These are phyloP conservation scores for Condylura cristata DNA, from an alignment of 2,113 vertebrate genomes.

Conservation along the genomic window DNA sequence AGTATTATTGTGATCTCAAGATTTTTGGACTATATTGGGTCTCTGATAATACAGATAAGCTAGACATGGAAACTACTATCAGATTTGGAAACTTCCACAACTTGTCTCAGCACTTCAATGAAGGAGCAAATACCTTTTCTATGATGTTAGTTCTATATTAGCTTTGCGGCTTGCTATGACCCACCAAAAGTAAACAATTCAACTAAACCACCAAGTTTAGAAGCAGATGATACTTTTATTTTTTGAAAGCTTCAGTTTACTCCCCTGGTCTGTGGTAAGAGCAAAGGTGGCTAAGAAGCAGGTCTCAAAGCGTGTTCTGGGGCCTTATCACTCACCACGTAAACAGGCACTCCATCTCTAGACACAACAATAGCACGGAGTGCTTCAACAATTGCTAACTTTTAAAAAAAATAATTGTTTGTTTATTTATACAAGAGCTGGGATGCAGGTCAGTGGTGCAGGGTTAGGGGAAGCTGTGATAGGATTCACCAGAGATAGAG, in stretches of 20 bases:
- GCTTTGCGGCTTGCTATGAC: constrained; percentile 95
- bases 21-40: not conserved
- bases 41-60: not conserved
- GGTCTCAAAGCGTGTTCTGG: constrained; percentile 96
- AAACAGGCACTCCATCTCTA: not conserved
- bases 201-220: constrained; percentile 87
- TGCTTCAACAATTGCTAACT: not conserved
- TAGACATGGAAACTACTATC: not conserved
- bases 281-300: constrained; percentile 96
- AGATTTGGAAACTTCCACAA: not conserved
- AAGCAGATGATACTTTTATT: constrained; percentile 92
- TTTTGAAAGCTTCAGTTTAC: constrained; percentile 97
- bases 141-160: constrained; percentile 87
- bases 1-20: not conserved
- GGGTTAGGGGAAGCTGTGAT: too few relatives aligned
- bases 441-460: too few relatives aligned
- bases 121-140: not conserved
- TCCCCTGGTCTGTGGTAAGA: constrained; percentile 97
- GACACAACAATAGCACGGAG: not conserved
- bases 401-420: not conserved
- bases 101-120: not conserved
- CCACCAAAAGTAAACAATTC: constrained; percentile 96
- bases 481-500: too few relatives aligned
- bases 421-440: too few relatives aligned
- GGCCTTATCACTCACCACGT: constrained; percentile 97